Conservation (phyloP, 2,888 invertebrate genomes). For the Xestia ashworthii region DNA sequence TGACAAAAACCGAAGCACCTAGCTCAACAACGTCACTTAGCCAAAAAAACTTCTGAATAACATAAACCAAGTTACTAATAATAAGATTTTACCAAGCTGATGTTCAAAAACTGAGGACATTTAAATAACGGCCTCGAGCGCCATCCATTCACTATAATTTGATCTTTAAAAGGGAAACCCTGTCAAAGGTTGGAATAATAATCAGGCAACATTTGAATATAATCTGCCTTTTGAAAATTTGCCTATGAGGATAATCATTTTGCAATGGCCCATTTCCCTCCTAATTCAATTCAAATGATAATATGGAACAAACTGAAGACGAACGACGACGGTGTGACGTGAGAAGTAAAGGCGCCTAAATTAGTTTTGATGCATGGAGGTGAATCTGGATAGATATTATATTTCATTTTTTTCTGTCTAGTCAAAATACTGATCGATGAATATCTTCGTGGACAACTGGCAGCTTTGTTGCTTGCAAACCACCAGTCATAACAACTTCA, state of each 20-base stretch:
- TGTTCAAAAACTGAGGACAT: constrained; percentile 34
- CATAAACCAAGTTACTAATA: constrained; percentile 24
- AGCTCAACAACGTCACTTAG: constrained; percentile 21
- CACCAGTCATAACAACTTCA: neutral
- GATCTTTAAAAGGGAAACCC: constrained; percentile 54
- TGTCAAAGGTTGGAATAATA: constrained; percentile 60
- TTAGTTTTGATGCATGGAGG: neutral
- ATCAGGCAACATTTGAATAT: constrained; percentile 39
- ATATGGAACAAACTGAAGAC: neutral
- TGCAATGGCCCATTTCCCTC: constrained; percentile 16
- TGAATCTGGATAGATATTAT: neutral
- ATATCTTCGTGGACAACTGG: neutral
- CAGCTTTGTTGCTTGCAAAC: neutral
- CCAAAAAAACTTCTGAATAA: constrained; percentile 7
- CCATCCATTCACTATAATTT: constrained; percentile 62
- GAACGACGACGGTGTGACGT: too few species aligned
- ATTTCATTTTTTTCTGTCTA: neutral
- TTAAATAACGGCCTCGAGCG: constrained; percentile 54
- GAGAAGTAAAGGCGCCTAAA: neutral
- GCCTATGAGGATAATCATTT: constrained; percentile 22
- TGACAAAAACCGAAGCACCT: constrained; percentile 34
- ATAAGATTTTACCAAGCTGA: constrained; percentile 29
- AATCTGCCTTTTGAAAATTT: constrained; percentile 36
- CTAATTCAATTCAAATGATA: neutral
- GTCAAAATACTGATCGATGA: neutral